Evolutionary conservation across 2,888 invertebrate species (phyloP).

Genomic region (Cheilosia vernalis): DNA sequence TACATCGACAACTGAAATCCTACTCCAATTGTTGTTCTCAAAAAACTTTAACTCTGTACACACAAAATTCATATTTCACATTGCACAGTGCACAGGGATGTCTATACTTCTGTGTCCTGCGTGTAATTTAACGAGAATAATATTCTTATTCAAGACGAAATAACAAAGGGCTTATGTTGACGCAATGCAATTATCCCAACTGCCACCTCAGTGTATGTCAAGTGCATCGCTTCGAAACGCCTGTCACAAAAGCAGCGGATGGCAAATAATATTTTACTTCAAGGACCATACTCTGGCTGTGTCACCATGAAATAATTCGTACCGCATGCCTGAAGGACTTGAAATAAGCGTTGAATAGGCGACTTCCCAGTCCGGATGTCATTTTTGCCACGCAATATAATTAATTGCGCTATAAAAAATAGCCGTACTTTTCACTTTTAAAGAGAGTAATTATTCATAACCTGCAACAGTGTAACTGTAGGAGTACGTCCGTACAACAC

Average conservation of each 20-base stretch:
- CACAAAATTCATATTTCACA: too few relatives aligned
- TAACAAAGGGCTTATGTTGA: conserved; percentile 38
- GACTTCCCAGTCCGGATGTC: conserved; percentile 65
- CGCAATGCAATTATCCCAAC: conserved; percentile 51
- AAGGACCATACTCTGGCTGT: conserved; percentile 28
- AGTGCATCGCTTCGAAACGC: conserved; percentile 36
- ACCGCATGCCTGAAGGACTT: conserved; percentile 38
- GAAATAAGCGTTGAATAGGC: conserved; percentile 68
- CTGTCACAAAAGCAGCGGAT: conserved; percentile 6
- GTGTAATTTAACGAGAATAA: background rate
- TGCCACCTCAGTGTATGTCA: conserved; percentile 24
- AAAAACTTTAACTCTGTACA: too few relatives aligned
- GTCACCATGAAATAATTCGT: conserved; percentile 45
- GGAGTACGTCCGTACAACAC: conserved; percentile 59
- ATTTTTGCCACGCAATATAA: conserved; percentile 81
- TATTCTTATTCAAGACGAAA: conserved; percentile 13
- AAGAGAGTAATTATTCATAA: conserved; percentile 70
- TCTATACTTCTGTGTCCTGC: background rate
- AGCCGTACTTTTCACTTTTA: conserved; percentile 68
- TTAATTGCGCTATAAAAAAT: conserved; percentile 80
- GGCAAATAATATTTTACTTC: conserved; percentile 36
- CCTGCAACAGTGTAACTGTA: conserved; percentile 34
- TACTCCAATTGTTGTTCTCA: too few relatives aligned
- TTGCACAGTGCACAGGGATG: too few relatives aligned
- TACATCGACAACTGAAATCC: too few relatives aligned